Conservation (phyloP, 2,113 vertebrate genomes). For the Bos javanicus region DNA sequence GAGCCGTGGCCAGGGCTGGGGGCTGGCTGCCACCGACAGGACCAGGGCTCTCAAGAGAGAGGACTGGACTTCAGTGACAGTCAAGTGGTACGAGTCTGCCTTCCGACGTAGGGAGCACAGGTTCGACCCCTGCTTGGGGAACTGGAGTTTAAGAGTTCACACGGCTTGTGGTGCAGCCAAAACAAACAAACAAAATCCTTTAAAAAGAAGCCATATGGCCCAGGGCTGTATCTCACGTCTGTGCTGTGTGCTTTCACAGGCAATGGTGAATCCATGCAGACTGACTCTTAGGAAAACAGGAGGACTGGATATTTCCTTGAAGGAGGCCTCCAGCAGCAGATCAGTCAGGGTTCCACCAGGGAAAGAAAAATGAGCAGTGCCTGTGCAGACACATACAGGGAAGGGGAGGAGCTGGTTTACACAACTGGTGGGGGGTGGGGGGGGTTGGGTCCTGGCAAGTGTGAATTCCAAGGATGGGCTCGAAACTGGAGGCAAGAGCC, state of each 20-base stretch:
- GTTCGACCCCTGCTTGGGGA: background rate
- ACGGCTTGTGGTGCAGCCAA: background rate
- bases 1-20: fast-evolving
- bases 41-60: background rate
- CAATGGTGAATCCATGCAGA: background rate
- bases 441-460: background rate
- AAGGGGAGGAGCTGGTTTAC: background rate
- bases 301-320: background rate
- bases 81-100: background rate
- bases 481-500: background rate
- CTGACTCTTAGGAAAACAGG: background rate
- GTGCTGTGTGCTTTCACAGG: background rate
- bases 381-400: too few species aligned
- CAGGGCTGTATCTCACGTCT: background rate
- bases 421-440: background rate
- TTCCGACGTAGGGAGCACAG: background rate
- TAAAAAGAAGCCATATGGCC: background rate
- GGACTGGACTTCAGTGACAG: fast-evolving
- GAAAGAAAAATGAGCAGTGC: background rate
- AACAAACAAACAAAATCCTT: background rate
- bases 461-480: background rate
- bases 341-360: too few species aligned
- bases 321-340: background rate
- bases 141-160: background rate
- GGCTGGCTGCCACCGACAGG: background rate